Base-by-base conservation (phyloP, 2,888 invertebrate genomes). In the Allophyes oxyacanthae region DNA sequence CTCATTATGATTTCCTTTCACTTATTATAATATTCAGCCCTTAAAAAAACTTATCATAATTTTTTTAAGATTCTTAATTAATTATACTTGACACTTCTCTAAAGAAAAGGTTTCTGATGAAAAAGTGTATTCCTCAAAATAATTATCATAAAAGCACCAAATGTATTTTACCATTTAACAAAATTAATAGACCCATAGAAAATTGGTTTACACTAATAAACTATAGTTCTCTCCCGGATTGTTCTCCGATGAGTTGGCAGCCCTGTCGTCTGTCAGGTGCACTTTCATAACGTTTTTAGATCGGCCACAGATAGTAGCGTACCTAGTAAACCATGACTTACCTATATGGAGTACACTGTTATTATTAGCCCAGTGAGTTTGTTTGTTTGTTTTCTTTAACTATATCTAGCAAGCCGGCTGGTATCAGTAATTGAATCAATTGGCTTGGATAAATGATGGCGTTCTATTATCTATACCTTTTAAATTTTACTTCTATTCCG, bases 231-330 rank as follows among this genome's bases (percentile, higher is more conserved):
- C 2, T 11, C 2, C 10, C 10, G 10, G 8, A 40, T 49, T 33
- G 30, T 30, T 20, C 0, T 6, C 5, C 13, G 11, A 34, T 36
- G 14, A 42, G 6, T 44, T 8, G 44, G 0, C 65, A 70, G 20
- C 65, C 65, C 65, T 70, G 52, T 7, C 13, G 15, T 43, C 41
- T 10, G 64, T 69, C 75, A 75, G 70, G 68, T 76, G 75, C 67
- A 73, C 73, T 81, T 77, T 81, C 70, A 49, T 62, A 56, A 49
- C 44, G 52, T 53, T 58, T 64, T 38, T 59, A 61, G 62, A 57
- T 60, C 46, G 20, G 13, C 13, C n/a, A 13, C 28, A 30, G 46
- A 62, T 67, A 60, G 33, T 20, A 41, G 34, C 6, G 33, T 45
- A 25, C 25, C 25, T 25, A 50, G 45, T 68, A 50, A 38, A 64